Evolutionary conservation across 1,140 invertebrate species (phyloP).

Genomic region (Subanguina moxae): DNA sequence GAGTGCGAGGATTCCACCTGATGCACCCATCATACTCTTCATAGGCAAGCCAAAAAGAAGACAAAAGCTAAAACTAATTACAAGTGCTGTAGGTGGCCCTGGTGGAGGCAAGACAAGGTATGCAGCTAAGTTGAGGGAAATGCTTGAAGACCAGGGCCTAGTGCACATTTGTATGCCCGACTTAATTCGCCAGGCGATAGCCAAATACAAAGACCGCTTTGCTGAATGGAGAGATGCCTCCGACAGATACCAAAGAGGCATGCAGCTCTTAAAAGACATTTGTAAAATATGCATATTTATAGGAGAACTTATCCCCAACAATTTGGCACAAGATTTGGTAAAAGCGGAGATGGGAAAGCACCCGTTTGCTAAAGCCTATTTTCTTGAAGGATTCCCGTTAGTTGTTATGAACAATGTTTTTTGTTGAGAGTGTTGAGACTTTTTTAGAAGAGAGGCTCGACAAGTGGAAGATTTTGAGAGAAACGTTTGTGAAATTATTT

Average conservation of each 20-base stretch:
- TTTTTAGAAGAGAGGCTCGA: constrained; percentile 43
- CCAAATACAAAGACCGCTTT: constrained; percentile 55
- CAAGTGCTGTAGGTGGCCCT: constrained; percentile 45
- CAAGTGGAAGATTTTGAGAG: constrained; percentile 58
- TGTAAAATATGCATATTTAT: constrained; percentile 5
- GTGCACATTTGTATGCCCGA: constrained; percentile 59
- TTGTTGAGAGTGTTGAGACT: too few species aligned
- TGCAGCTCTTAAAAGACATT: constrained; percentile 6
- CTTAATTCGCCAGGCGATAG: constrained; percentile 46
- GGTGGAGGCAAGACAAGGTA: constrained; percentile 57
- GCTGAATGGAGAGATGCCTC: constrained; percentile 56
- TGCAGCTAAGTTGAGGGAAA: constrained; percentile 49
- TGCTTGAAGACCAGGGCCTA: constrained; percentile 45
- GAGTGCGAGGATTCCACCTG: constrained; percentile 46
- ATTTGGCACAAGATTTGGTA: constrained; percentile 52
- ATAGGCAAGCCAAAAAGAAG: constrained; percentile 41
- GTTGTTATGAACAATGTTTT: too few species aligned
- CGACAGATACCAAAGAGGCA: constrained; percentile 49
- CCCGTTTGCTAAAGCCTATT: constrained; percentile 51
- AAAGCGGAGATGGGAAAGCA: constrained; percentile 59
- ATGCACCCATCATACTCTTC: constrained; percentile 58
- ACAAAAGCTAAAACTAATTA: constrained; percentile 4
- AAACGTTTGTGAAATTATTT: constrained; percentile 39
- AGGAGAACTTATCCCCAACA: constrained; percentile 58
- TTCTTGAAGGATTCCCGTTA: constrained; percentile 51